Conservation (phyloP, 2,113 vertebrate genomes). For the Piprites chloris region DNA sequence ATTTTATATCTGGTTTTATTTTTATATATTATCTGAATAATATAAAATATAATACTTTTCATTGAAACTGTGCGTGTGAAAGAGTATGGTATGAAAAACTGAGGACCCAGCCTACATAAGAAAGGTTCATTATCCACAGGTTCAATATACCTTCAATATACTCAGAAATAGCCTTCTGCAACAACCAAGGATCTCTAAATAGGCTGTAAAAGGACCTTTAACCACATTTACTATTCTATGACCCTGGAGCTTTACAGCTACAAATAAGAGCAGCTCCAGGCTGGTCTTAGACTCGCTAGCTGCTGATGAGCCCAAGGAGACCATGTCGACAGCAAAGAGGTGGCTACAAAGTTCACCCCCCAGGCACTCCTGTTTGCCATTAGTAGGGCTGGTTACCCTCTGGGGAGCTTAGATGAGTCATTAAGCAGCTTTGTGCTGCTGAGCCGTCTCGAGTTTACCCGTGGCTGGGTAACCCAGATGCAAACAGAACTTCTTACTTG, state of each 20-base stretch:
- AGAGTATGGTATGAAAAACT: background rate
- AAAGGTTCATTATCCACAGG: background rate
- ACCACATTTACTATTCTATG: background rate
- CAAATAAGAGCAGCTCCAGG: background rate
- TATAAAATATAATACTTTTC: background rate
- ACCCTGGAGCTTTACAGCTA: background rate
- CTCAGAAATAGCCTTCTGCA: background rate
- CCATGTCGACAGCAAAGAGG: background rate
- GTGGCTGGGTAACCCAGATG: background rate
- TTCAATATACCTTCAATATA: background rate
- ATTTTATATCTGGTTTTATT: background rate
- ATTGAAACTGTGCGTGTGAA: background rate
- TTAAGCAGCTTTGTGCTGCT: background rate
- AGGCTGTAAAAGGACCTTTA: background rate
- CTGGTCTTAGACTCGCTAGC: background rate
- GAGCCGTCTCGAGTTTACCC: background rate
- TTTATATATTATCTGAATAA: background rate
- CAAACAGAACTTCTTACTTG: slow-evolving; percentile 75
- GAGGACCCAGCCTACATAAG: background rate
- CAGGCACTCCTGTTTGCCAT: background rate
- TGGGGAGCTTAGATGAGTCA: background rate
- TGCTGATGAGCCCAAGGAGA: background rate
- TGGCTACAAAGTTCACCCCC: background rate
- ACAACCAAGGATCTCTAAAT: background rate
- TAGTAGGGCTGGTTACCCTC: background rate